Conservation (phyloP, 2,888 invertebrate species). For the Halictus quadricinctus region DNA sequence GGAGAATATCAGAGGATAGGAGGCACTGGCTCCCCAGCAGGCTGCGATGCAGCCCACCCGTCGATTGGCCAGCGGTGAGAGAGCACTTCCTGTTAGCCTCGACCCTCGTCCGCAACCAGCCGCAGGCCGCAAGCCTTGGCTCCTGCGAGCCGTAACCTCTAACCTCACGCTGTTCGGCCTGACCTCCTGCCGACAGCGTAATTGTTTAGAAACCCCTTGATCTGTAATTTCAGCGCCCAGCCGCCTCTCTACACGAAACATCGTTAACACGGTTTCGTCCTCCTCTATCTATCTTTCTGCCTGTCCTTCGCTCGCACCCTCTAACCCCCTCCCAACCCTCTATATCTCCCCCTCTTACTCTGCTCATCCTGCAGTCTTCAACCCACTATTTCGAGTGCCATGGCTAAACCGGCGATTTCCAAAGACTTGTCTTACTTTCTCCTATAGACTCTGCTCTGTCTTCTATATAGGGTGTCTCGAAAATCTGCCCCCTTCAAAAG, state of each 20-base stretch:
- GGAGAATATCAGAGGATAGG: constrained; percentile 68
- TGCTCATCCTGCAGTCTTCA: not conserved
- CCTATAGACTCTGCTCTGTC: not conserved
- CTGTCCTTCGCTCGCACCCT: not conserved
- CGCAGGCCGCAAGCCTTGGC: constrained; percentile 75
- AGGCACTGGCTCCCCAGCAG: constrained; percentile 56
- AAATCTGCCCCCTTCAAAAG: not conserved
- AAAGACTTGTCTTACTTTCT: constrained; percentile 9
- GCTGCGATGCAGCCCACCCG: constrained; percentile 61
- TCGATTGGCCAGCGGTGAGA: constrained; percentile 72
- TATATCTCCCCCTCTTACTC: not conserved
- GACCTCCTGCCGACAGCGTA: constrained; percentile 70
- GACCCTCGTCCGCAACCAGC: constrained; percentile 74
- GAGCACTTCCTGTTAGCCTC: constrained; percentile 75
- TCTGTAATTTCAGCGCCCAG: constrained; percentile 71
- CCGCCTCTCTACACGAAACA: constrained; percentile 66
- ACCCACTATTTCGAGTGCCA: not conserved
- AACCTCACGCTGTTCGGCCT: constrained; percentile 70
- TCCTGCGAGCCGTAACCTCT: constrained; percentile 70
- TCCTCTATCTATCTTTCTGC: constrained; percentile 2
- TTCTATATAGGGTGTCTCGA: not conserved
- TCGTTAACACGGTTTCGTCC: constrained; percentile 66
- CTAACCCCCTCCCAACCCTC: not conserved
- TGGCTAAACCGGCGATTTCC: not conserved
- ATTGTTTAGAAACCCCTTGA: constrained; percentile 74